Percentiles rank a stretch among this genome's conserved stretches.
Evolutionary conservation across 2,797 vertebrate species (phyloP).

Genomic region (Acrocephalus scirpaceus): DNA sequence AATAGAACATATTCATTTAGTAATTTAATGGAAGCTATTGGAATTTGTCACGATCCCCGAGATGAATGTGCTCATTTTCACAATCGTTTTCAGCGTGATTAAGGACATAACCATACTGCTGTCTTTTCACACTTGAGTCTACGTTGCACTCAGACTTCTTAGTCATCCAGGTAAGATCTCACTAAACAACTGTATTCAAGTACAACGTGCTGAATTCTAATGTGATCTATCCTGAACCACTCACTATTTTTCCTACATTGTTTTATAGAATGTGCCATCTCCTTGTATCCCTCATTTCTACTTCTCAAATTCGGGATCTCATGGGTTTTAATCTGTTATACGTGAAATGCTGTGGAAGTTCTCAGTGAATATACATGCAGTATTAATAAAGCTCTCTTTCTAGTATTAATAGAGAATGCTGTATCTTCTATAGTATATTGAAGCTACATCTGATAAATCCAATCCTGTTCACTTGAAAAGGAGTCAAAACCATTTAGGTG

Average conservation of each 20-base stretch:
- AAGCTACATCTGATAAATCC: not conserved
- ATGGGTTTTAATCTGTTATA: not conserved
- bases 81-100: not conserved
- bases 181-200: not conserved
- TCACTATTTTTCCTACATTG: not conserved
- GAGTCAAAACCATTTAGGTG: not conserved
- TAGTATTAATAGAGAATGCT: not conserved
- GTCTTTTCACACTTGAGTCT: not conserved
- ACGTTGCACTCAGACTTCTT: not conserved
- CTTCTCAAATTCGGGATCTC: not conserved
- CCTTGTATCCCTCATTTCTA: not conserved
- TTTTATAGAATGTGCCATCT: not conserved
- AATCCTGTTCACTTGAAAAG: not conserved
- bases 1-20: too few species aligned
- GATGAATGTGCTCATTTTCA: not conserved
- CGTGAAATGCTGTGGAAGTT: not conserved
- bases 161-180: not conserved
- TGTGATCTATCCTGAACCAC: not conserved
- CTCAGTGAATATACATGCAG: not conserved
- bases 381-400: not conserved
- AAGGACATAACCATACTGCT: not conserved
- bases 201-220: not conserved
- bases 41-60: fast-evolving
- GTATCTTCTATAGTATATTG: not conserved
- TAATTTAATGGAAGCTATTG: not conserved